Evolutionary conservation across 2,797 vertebrate species (phyloP).

Genomic region (Mallotus villosus): DNA sequence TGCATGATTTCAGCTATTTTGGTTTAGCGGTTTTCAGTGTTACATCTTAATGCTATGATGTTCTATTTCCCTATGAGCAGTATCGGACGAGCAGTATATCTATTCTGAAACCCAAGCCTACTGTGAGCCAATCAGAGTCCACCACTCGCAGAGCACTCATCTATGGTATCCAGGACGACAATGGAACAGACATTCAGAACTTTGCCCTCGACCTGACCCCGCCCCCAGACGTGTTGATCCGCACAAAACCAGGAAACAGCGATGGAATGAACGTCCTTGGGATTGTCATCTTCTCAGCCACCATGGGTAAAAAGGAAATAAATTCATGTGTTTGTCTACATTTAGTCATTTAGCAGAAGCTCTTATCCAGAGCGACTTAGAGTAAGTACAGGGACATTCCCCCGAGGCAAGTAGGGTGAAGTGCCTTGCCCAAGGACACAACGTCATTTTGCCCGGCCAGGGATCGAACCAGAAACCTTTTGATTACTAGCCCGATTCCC

Average conservation of each 20-base stretch:
- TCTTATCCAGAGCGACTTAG: no score
- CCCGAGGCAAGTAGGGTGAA: no score
- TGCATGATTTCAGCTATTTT: not conserved
- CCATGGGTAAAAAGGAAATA: constrained; percentile 82
- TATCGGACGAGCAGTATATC: constrained; percentile 89
- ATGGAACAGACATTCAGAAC: constrained; percentile 86
- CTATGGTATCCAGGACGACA: constrained; percentile 91
- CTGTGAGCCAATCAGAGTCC: constrained; percentile 69
- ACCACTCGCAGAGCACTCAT: constrained; percentile 79
- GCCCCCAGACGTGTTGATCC: constrained; percentile 86
- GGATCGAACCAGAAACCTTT: no score
- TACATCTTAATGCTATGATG: constrained; percentile 19
- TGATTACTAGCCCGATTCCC: no score
- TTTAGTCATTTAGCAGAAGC: no score
- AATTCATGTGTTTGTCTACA: not conserved
- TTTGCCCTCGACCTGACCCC: constrained; percentile 93
- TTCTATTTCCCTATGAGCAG: constrained; percentile 66
- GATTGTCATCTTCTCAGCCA: constrained; percentile 96
- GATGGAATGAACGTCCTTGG: constrained; percentile 97
- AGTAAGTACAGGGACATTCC: no score
- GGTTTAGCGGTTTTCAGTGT: not conserved
- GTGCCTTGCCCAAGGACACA: no score
- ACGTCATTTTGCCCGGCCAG: no score
- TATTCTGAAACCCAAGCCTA: constrained; percentile 76
- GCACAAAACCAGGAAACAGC: constrained; percentile 86